phyloP scores from a whole-genome alignment of 2,113 vertebrate genomes.

The Noctilio leporinus region DNA sequence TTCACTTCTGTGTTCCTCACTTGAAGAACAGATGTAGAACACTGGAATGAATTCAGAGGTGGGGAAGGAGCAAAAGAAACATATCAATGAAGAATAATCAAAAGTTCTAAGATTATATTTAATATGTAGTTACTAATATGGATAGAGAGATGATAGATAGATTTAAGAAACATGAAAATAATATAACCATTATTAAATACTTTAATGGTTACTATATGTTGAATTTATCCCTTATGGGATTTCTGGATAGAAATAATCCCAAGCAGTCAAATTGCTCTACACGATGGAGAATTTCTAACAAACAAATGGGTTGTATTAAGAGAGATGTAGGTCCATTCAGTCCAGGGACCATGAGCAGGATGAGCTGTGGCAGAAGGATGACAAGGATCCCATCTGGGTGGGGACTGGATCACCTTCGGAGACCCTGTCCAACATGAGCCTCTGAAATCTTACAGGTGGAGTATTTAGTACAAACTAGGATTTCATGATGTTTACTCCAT shows the following conservation, averaged over 20 bases:
- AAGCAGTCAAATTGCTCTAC: neutral
- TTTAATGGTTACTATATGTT: neutral
- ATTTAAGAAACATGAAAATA: neutral
- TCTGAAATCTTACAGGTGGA: neutral
- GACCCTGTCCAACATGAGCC: neutral
- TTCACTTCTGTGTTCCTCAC: neutral
- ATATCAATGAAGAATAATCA: neutral
- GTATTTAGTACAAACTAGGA: neutral
- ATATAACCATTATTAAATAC: neutral
- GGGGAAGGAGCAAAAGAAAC: neutral
- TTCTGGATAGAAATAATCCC: neutral
- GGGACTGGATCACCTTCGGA: neutral
- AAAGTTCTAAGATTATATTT: neutral
- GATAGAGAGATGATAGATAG: neutral
- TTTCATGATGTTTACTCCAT: neutral
- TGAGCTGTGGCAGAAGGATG: neutral
- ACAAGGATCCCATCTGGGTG: neutral
- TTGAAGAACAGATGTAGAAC: neutral
- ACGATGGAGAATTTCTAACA: neutral
- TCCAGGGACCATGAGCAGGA: neutral
- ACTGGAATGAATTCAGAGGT: neutral
- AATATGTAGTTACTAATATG: neutral
- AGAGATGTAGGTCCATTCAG: neutral
- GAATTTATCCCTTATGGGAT: neutral
- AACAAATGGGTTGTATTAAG: neutral